phyloP scores from a whole-genome alignment of 2,888 invertebrate genomes.

The Tenthredo scrophulariae region DNA sequence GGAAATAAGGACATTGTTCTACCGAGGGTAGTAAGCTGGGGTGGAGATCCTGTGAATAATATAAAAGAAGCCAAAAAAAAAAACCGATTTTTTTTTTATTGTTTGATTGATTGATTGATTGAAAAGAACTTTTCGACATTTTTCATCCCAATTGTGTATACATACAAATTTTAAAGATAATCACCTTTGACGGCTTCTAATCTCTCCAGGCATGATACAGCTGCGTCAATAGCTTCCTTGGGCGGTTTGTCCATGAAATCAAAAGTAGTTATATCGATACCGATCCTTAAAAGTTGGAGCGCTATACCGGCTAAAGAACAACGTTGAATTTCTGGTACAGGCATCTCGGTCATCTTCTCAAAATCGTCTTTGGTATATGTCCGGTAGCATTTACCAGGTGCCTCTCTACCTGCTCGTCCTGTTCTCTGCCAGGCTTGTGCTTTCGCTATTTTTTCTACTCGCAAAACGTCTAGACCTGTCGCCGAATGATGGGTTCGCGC shows the following conservation, averaged over 20 bases:
- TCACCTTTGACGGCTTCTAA: slow-evolving; percentile 79
- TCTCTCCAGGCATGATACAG: slow-evolving; percentile 83
- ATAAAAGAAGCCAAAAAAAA: neutral
- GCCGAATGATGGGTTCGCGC: slow-evolving; percentile 89
- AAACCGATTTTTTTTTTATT: slow-evolving; percentile 1
- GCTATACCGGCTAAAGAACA: slow-evolving; percentile 85
- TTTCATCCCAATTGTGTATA: neutral
- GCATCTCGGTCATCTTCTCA: slow-evolving; percentile 84
- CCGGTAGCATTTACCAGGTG: slow-evolving; percentile 92
- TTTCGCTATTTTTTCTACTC: slow-evolving; percentile 90
- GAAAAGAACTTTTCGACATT: neutral
- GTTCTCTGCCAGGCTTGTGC: slow-evolving; percentile 96
- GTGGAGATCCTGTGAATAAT: slow-evolving; percentile 75
- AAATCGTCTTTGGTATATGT: slow-evolving; percentile 91
- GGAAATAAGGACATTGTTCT: slow-evolving; percentile 94
- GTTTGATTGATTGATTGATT: neutral
- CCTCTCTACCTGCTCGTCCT: slow-evolving; percentile 94
- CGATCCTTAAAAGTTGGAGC: slow-evolving; percentile 91
- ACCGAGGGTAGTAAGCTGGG: slow-evolving; percentile 88
- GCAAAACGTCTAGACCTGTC: slow-evolving; percentile 91
- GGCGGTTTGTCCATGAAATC: slow-evolving; percentile 95
- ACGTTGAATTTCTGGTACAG: slow-evolving; percentile 93
- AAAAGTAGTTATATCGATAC: slow-evolving; percentile 90
- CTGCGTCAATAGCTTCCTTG: slow-evolving; percentile 84
- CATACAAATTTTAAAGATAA: neutral